These are phyloP conservation scores for Fundulus diaphanus DNA, from an alignment of 2,797 vertebrate species.

Conservation along the genomic window DNA sequence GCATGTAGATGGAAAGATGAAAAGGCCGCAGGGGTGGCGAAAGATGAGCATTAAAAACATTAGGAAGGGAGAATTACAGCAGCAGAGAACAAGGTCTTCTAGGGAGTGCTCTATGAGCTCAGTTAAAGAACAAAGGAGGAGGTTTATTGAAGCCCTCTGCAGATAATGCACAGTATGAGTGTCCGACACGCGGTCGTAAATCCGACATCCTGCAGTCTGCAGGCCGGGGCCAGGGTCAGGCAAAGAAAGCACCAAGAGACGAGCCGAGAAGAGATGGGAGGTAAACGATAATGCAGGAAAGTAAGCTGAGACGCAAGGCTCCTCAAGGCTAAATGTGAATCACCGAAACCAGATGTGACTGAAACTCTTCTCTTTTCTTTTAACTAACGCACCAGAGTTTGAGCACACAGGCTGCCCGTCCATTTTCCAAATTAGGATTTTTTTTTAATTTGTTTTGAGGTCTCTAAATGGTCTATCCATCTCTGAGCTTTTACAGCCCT, in stretches of 20 bases:
- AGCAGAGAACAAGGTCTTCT: constrained; percentile 67
- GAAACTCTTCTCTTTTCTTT: constrained; percentile 20
- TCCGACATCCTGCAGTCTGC: constrained; percentile 58
- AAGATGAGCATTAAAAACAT: constrained; percentile 73
- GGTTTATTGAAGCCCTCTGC: constrained; percentile 54
- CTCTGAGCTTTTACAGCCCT: no score
- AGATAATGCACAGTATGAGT: constrained; percentile 68
- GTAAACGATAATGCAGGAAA: constrained; percentile 57
- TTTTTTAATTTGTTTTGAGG: no score
- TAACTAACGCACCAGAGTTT: no score
- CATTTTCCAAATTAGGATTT: no score
- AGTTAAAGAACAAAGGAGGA: constrained; percentile 69
- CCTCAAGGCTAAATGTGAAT: constrained; percentile 41
- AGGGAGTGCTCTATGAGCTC: constrained; percentile 57
- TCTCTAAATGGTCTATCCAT: no score
- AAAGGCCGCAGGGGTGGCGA: constrained; percentile 67
- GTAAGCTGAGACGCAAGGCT: constrained; percentile 51
- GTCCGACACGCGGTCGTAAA: constrained; percentile 69
- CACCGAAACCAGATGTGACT: constrained; percentile 58
- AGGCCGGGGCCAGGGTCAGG: constrained; percentile 61
- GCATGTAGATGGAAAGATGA: constrained; percentile 69
- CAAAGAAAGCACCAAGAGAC: constrained; percentile 53
- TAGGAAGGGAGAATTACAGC: constrained; percentile 74
- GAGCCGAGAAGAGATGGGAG: constrained; percentile 49
- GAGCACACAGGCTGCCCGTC: no score